Conservation (phyloP, 2,888 invertebrate genomes). For the Agrotis puta region DNA sequence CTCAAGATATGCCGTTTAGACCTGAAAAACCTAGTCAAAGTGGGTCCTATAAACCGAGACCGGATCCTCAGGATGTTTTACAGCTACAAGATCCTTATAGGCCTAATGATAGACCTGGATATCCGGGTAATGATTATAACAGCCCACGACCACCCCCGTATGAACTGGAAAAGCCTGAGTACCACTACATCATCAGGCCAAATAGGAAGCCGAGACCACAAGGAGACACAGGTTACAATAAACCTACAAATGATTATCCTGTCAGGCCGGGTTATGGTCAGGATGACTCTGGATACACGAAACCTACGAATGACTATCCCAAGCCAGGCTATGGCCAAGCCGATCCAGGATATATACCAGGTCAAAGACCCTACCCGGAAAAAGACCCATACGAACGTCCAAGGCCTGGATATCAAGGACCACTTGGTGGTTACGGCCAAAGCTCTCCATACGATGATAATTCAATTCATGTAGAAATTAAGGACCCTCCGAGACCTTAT, state of each 20-base stretch:
- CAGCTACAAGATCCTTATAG: conserved; percentile 75
- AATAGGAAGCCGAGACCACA: conserved; percentile 79
- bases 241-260: conserved; percentile 56
- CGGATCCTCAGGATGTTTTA: conserved; percentile 77
- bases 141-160: conserved; percentile 68
- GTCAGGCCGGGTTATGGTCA: conserved; percentile 46
- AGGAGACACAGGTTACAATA: conserved; percentile 51
- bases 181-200: conserved; percentile 82
- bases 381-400: conserved; percentile 53
- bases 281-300: conserved; percentile 47
- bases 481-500: conserved; percentile 83
- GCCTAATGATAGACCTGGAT: conserved; percentile 64
- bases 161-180: conserved; percentile 78
- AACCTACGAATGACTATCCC: conserved; percentile 55
- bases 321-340: conserved; percentile 45
- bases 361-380: conserved; percentile 71
- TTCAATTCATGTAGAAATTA: conserved; percentile 82
- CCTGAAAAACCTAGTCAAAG: conserved; percentile 66
- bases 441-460: conserved; percentile 80
- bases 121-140: conserved; percentile 64
- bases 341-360: conserved; percentile 59
- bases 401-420: conserved; percentile 68
- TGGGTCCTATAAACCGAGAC: conserved; percentile 63
- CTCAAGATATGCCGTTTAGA: conserved; percentile 79
- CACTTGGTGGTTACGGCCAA: conserved; percentile 76